Evolutionary conservation across 1,140 invertebrate species (phyloP).

Genomic region (Drosophila mayri): DNA sequence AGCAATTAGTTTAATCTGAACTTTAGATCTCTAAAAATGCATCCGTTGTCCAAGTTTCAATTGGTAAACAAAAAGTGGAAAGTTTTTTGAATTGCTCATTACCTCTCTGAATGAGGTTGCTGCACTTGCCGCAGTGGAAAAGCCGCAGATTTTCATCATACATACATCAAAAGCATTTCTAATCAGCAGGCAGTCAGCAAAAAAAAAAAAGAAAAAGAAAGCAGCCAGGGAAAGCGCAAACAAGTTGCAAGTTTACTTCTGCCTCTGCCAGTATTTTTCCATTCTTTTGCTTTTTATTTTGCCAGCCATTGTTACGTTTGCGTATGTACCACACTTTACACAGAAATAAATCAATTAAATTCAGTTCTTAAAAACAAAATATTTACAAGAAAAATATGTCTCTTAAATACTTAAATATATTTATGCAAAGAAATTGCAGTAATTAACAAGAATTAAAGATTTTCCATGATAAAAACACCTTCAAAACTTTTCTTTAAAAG

Average conservation of each 20-base stretch:
- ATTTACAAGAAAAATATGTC: no score
- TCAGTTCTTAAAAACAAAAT: not conserved
- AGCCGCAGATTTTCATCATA: conserved; percentile 59
- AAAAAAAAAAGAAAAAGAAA: conserved; percentile 14
- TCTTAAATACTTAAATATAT: not conserved
- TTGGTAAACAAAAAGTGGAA: conserved; percentile 43
- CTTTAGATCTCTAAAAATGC: conserved; percentile 12
- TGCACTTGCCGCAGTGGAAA: conserved; percentile 55
- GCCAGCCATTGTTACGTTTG: conserved; percentile 25
- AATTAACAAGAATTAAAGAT: not conserved
- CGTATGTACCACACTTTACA: conserved; percentile 19
- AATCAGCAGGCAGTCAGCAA: conserved; percentile 54
- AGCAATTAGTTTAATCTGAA: conserved; percentile 24
- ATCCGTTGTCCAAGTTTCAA: conserved; percentile 31
- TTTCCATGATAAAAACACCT: not conserved
- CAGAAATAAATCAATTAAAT: not conserved
- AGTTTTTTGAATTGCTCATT: conserved; percentile 79
- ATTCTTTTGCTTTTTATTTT: conserved; percentile 8
- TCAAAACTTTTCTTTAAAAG: no score
- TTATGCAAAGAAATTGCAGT: no score
- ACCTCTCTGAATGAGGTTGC: conserved; percentile 68
- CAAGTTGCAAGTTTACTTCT: conserved; percentile 76
- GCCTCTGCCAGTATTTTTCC: conserved; percentile 14
- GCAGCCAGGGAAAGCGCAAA: conserved; percentile 49
- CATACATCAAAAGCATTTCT: conserved; percentile 76